phyloP scores from a whole-genome alignment of 2,888 invertebrate species.

The Harpagoxenus sublaevis region DNA sequence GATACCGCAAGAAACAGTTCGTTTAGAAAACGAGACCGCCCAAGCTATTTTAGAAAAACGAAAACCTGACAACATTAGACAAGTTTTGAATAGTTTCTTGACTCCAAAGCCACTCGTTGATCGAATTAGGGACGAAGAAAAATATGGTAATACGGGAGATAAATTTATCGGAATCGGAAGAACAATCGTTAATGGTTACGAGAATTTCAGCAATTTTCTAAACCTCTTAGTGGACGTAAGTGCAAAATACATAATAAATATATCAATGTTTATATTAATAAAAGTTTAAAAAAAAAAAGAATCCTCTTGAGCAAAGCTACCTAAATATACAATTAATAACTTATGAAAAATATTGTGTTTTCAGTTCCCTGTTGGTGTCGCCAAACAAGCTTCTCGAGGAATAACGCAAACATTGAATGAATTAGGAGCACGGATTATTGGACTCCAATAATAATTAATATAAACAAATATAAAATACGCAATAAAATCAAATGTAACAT shows the following conservation, averaged over 20 bases:
- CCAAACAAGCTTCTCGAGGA: constrained; percentile 87
- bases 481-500: constrained; percentile 22
- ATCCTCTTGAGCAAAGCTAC: neutral
- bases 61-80: constrained; percentile 14
- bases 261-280: neutral
- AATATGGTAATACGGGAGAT: constrained; percentile 93
- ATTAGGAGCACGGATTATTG: constrained; percentile 88
- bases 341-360: constrained; percentile 56
- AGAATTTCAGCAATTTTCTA: constrained; percentile 89
- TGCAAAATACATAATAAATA: constrained; percentile 22
- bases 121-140: constrained; percentile 91
- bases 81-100: constrained; percentile 78
- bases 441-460: constrained; percentile 85
- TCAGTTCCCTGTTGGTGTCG: constrained; percentile 87
- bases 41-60: constrained; percentile 79
- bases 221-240: constrained; percentile 89
- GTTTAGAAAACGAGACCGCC: constrained; percentile 76
- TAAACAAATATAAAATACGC: neutral
- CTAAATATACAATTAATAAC: neutral
- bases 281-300: neutral
- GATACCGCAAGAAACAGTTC: constrained; percentile 76
- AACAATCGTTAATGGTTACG: constrained; percentile 90
- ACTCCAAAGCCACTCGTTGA: constrained; percentile 92
- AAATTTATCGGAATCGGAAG: constrained; percentile 89
- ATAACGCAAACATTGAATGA: constrained; percentile 88